A percentile compares a stretch with the other conserved stretches of the same genome.
Conservation (phyloP, 2,113 vertebrate genomes). For the Grammomys surdaster region DNA sequence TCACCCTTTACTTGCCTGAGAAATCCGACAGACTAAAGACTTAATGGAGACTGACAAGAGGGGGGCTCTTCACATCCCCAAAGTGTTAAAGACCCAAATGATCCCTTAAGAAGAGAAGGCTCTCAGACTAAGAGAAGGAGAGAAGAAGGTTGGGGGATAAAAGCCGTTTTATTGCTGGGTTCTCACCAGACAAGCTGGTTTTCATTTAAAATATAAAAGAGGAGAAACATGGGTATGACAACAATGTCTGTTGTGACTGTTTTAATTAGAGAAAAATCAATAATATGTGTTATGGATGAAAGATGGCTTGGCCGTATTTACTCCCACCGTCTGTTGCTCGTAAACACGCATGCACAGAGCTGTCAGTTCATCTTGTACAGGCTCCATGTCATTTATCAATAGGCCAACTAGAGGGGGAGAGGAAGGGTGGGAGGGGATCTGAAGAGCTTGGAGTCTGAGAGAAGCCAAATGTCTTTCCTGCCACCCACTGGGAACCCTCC, state of each 20-base stretch:
- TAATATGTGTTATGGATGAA: constrained; percentile 69
- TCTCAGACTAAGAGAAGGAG: background rate
- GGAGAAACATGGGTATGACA: constrained; percentile 66
- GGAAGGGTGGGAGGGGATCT: background rate
- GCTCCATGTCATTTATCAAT: background rate
- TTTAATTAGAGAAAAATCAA: constrained; percentile 79
- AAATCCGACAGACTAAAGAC: background rate
- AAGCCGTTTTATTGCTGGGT: constrained; percentile 36
- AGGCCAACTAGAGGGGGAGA: background rate
- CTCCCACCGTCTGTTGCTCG: constrained; percentile 53
- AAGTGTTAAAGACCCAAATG: constrained; percentile 47
- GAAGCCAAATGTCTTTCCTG: background rate
- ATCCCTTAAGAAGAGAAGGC: background rate
- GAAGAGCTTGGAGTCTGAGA: background rate
- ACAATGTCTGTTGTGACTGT: constrained; percentile 73
- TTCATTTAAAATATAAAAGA: constrained; percentile 76
- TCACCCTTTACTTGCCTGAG: constrained; percentile 28
- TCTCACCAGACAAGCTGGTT: constrained; percentile 71
- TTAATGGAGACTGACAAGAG: constrained; percentile 40
- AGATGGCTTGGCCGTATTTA: constrained; percentile 67
- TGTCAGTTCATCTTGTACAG: background rate
- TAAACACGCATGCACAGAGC: constrained; percentile 30
- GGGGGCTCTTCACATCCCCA: background rate
- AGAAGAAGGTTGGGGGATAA: background rate
- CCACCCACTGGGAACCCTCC: background rate